Percentiles rank a stretch among this genome's conserved stretches.
Conservation (phyloP, 2,113 vertebrate genomes). For the Hippolais icterina region DNA sequence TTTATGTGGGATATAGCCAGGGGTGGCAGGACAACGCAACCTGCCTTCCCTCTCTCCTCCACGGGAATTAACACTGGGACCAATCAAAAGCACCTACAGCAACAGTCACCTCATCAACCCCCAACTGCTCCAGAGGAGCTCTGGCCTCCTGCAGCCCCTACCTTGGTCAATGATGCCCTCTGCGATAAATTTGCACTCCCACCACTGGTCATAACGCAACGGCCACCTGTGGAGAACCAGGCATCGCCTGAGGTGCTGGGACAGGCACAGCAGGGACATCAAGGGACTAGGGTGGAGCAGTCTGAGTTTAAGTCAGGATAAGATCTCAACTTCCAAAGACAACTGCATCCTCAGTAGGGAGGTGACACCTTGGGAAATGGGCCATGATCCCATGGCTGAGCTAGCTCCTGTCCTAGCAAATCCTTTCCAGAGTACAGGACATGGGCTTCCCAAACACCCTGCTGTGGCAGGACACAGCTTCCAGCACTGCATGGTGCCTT, state of each 20-base stretch:
- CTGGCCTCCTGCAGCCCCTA: conserved; percentile 18
- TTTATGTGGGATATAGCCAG: not conserved
- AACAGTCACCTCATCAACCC: not conserved
- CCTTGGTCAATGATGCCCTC: conserved; percentile 99
- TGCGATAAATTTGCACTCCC: conserved; percentile 98
- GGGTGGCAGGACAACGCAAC: not conserved
- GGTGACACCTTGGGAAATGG: not conserved
- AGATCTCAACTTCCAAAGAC: not conserved
- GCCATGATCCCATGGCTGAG: not conserved
- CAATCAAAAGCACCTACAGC: not conserved
- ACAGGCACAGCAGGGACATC: not conserved
- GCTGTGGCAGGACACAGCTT: not conserved
- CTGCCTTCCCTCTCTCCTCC: not conserved
- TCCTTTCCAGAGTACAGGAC: not conserved
- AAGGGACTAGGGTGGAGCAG: not conserved
- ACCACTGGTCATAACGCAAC: conserved; percentile 96
- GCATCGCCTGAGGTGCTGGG: not conserved
- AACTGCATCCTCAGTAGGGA: not conserved
- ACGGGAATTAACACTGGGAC: not conserved
- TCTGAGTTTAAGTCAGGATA: not conserved
- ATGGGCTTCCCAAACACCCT: not conserved
- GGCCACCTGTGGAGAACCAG: conserved; percentile 84
- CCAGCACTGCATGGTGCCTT: not conserved
- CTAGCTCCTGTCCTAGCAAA: not conserved
- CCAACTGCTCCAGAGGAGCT: not conserved